Evolutionary conservation across 2,797 vertebrate species (phyloP).

Genomic region (Erethizon dorsatum): DNA sequence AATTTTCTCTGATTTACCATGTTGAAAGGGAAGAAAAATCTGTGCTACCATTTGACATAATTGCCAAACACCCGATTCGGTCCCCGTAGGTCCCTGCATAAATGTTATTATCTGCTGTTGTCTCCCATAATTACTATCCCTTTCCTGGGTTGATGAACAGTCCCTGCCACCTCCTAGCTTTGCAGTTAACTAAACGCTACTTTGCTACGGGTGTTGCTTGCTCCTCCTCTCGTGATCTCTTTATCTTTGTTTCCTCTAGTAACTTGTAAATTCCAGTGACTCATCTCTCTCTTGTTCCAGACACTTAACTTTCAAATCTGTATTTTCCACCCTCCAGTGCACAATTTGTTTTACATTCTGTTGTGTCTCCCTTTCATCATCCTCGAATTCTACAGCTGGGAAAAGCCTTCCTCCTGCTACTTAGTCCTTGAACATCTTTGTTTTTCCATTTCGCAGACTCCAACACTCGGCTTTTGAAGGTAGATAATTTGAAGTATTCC

Average conservation of each 20-base stretch:
- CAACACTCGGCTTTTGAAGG: slow-evolving; percentile 82
- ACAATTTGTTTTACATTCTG: slow-evolving; percentile 76
- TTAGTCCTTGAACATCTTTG: slow-evolving; percentile 74
- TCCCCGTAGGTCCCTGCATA: slow-evolving; percentile 39
- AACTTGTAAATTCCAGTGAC: slow-evolving; percentile 83
- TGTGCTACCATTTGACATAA: slow-evolving; percentile 70
- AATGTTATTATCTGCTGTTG: slow-evolving; percentile 62
- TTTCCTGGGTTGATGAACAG: slow-evolving; percentile 56
- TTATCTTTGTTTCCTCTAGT: slow-evolving; percentile 77
- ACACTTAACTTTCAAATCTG: slow-evolving; percentile 84
- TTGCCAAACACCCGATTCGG: slow-evolving; percentile 63
- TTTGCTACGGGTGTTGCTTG: background rate
- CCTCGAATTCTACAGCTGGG: slow-evolving; percentile 80
- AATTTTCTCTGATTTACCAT: slow-evolving; percentile 69
- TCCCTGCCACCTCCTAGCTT: background rate
- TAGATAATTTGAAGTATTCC: slow-evolving; percentile 86
- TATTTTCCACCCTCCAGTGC: slow-evolving; percentile 76
- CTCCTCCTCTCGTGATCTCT: slow-evolving; percentile 38
- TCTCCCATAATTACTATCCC: slow-evolving; percentile 46
- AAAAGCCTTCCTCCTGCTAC: slow-evolving; percentile 70
- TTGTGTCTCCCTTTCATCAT: slow-evolving; percentile 72
- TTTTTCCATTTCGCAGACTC: slow-evolving; percentile 75
- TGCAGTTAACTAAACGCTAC: slow-evolving; percentile 63
- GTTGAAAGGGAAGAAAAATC: slow-evolving; percentile 73
- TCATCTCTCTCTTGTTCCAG: slow-evolving; percentile 81